These are phyloP conservation scores for Lagopus muta DNA, from an alignment of 2,113 vertebrate genomes.

Conservation along the genomic window DNA sequence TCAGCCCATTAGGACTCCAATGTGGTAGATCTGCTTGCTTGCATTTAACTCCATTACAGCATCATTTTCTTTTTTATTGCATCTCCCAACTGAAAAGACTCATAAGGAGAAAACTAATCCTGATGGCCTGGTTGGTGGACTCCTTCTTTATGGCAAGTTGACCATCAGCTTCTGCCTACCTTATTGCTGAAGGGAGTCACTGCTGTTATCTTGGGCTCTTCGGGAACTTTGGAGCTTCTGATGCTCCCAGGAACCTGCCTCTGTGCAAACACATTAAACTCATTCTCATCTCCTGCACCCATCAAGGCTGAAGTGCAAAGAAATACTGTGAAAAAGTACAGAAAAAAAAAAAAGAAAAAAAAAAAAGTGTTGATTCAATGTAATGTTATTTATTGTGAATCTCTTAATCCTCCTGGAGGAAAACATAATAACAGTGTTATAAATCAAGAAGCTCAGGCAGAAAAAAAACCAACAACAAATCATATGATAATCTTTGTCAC, in stretches of 20 bases:
- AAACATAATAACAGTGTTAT: accelerated
- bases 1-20: neutral
- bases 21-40: neutral
- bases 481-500: neutral
- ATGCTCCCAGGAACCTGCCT: neutral
- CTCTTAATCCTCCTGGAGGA: neutral
- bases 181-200: neutral
- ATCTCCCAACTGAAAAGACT: neutral
- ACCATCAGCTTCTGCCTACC: neutral
- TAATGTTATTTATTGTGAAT: neutral
- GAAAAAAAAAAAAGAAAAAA: neutral
- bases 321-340: neutral
- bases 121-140: neutral
- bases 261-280: neutral
- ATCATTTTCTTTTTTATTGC: neutral
- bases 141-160: accelerated
- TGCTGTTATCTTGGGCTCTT: neutral
- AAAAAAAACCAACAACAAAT: neutral
- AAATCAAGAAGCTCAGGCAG: neutral
- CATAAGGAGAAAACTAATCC: neutral
- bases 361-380: neutral
- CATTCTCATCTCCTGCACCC: neutral
- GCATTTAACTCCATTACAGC: neutral
- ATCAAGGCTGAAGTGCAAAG: neutral
- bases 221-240: neutral